A percentile compares a stretch with the other conserved stretches of the same genome.
Conservation (phyloP, 53 echinoderm and acorn worm species). For the Zoroaster sp. region DNA sequence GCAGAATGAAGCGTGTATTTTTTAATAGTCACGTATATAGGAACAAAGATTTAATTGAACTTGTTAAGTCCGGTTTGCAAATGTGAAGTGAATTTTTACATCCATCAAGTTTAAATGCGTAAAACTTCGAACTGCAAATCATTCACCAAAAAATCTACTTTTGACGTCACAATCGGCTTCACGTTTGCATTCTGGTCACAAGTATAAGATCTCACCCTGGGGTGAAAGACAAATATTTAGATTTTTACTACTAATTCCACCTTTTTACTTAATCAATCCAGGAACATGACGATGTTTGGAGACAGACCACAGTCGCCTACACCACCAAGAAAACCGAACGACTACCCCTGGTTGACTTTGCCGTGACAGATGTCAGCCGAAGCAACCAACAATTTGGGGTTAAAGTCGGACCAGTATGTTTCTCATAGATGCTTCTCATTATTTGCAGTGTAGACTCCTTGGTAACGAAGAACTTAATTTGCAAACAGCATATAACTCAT, state of each 20-base stretch:
- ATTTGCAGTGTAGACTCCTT: conserved; percentile 15
- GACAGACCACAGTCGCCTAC: conserved; percentile 77
- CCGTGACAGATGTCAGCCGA: conserved; percentile 80
- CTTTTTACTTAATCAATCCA: conserved; percentile 20
- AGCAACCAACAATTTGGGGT: conserved; percentile 86
- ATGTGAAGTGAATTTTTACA: neutral
- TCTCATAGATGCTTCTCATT: conserved; percentile 48
- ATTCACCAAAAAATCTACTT: neutral
- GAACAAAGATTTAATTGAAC: no score
- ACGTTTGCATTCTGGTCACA: neutral
- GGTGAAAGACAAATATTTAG: neutral
- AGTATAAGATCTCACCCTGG: neutral
- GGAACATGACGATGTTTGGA: conserved; percentile 70
- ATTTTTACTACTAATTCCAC: neutral
- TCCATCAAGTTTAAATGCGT: neutral
- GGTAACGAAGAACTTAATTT: conserved; percentile 29
- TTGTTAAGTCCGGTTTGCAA: no score
- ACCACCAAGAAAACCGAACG: conserved; percentile 82
- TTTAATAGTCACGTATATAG: no score
- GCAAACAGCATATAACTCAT: conserved; percentile 29
- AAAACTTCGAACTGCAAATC: neutral
- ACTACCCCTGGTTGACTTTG: conserved; percentile 88
- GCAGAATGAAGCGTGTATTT: no score
- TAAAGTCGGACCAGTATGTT: conserved; percentile 93
- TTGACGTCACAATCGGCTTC: neutral